phyloP scores from a whole-genome alignment of 2,113 vertebrate species.

The Sapajus apella region DNA sequence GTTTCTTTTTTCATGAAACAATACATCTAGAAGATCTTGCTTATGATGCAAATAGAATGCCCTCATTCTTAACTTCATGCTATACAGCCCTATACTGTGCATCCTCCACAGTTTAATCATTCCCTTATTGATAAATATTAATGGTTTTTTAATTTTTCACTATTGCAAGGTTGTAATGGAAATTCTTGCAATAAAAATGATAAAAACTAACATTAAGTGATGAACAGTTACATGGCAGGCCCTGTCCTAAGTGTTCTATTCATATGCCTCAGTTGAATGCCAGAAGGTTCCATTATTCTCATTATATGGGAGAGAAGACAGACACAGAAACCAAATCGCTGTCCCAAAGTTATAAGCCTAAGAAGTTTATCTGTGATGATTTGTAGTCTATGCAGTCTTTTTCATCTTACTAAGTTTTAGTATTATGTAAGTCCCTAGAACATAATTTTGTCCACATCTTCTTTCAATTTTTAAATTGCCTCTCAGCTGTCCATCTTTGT shows the following conservation, averaged over 20 bases:
- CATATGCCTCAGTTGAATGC: not conserved
- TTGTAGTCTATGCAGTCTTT: not conserved
- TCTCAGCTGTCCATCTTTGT: too few relatives aligned
- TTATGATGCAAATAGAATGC: too few relatives aligned
- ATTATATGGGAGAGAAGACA: not conserved
- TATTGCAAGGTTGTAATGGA: not conserved
- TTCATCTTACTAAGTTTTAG: too few relatives aligned
- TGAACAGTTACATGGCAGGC: not conserved
- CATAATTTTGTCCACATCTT: too few relatives aligned
- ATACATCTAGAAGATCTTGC: too few relatives aligned
- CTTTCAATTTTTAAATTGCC: too few relatives aligned
- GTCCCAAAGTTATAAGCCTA: not conserved
- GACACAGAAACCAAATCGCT: not conserved
- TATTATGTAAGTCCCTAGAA: too few relatives aligned
- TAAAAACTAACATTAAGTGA: not conserved
- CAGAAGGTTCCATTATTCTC: not conserved
- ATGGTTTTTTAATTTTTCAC: not conserved
- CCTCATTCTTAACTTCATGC: too few relatives aligned
- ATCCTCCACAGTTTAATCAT: too few relatives aligned
- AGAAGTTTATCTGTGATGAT: not conserved
- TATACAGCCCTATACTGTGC: too few relatives aligned
- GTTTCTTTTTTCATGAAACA: too few relatives aligned
- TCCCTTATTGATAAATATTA: not conserved
- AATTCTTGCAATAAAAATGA: not conserved
- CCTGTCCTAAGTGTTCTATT: not conserved